phyloP scores from a whole-genome alignment of 2,113 vertebrate genomes.

The Pygoscelis adeliae region DNA sequence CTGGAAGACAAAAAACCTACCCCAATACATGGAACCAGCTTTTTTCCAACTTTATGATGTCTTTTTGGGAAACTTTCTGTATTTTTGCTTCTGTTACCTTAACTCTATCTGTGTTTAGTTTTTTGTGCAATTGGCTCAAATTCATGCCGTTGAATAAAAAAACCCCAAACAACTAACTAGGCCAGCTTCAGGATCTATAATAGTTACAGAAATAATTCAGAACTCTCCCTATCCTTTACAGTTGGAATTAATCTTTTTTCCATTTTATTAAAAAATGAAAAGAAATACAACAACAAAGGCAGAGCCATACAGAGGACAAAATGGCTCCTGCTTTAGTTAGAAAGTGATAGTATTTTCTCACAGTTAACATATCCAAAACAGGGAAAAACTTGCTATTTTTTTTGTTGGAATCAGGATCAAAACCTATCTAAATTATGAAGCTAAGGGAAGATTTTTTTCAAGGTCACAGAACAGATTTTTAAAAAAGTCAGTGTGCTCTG shows the following conservation, averaged over 20 bases:
- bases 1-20: background rate
- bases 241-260: background rate
- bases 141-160: background rate
- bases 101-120: background rate
- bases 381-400: background rate
- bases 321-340: background rate
- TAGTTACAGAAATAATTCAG: background rate
- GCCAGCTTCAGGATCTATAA: background rate
- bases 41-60: background rate
- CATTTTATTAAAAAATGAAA: background rate
- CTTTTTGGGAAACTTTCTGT: background rate
- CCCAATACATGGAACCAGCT: background rate
- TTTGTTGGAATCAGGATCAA: background rate
- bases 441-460: background rate
- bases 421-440: conserved; percentile 37
- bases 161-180: background rate
- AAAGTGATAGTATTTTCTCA: background rate
- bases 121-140: background rate
- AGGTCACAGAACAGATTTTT: background rate
- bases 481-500: background rate
- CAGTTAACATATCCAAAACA: background rate
- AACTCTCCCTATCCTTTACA: background rate
- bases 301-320: background rate
- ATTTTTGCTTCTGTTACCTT: background rate
- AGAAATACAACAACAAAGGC: background rate